Percentiles rank a stretch among this genome's conserved stretches.
phyloP scores from a whole-genome alignment of 2,888 invertebrate species.

The Horisme vitalbata region DNA sequence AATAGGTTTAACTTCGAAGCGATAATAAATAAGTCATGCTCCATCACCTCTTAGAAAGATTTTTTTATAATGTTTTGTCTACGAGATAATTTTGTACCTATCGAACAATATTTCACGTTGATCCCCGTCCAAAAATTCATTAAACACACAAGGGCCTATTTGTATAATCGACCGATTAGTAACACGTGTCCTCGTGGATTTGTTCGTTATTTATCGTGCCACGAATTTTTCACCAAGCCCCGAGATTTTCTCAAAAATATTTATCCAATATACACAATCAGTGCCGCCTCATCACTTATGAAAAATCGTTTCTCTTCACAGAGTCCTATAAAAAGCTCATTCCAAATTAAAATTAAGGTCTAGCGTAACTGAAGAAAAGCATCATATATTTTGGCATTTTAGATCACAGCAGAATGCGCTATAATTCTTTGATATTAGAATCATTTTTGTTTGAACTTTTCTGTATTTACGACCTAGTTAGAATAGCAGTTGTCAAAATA shows the following conservation, averaged over 20 bases:
- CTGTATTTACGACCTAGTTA: slow-evolving; percentile 55
- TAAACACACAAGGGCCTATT: slow-evolving; percentile 45
- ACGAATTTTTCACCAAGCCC: slow-evolving; percentile 42
- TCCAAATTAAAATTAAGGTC: slow-evolving; percentile 82
- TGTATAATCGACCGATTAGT: slow-evolving; percentile 71
- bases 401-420: slow-evolving; percentile 43
- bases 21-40: too few species aligned
- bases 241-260: slow-evolving; percentile 73
- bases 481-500: slow-evolving; percentile 69
- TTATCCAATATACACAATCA: slow-evolving; percentile 78
- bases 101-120: slow-evolving; percentile 46
- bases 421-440: slow-evolving; percentile 36
- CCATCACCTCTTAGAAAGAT: background rate
- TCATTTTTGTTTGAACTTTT: slow-evolving; percentile 38
- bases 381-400: slow-evolving; percentile 50
- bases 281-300: slow-evolving; percentile 81
- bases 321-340: slow-evolving; percentile 80
- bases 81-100: slow-evolving; percentile 7
- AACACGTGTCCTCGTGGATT: slow-evolving; percentile 72
- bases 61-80: background rate
- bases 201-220: slow-evolving; percentile 65
- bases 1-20: too few species aligned
- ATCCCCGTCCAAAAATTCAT: slow-evolving; percentile 51
- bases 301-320: slow-evolving; percentile 77
- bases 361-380: slow-evolving; percentile 66